Conservation (phyloP, 2,888 invertebrate genomes). For the Dynastes maya region DNA sequence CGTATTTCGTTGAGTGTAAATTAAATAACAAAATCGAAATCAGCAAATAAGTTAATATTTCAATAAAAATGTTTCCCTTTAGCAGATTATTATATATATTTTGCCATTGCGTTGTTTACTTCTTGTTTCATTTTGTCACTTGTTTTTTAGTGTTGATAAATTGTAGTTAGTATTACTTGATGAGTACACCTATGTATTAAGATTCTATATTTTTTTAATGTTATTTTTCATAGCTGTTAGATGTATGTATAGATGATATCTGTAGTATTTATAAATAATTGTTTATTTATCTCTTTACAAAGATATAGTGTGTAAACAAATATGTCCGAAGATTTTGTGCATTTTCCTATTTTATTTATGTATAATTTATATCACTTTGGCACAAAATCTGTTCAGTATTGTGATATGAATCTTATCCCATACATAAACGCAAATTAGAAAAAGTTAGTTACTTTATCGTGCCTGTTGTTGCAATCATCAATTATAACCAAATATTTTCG, state of each 20-base stretch:
- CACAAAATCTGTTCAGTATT: conserved; percentile 67
- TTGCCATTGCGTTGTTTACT: too few relatives aligned
- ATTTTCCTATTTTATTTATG: conserved; percentile 54
- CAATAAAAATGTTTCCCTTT: too few relatives aligned
- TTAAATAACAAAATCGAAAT: too few relatives aligned
- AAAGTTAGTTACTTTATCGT: conserved; percentile 68
- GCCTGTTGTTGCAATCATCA: conserved; percentile 67
- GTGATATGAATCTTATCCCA: conserved; percentile 62
- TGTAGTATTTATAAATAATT: background rate
- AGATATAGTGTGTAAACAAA: conserved; percentile 27
- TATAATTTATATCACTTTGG: conserved; percentile 52
- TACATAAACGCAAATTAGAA: conserved; percentile 48
- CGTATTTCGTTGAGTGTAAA: too few relatives aligned
- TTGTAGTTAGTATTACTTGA: too few relatives aligned
- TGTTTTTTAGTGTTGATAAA: too few relatives aligned
- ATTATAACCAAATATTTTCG: conserved; percentile 62
- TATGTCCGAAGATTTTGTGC: conserved; percentile 60
- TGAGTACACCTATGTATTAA: too few relatives aligned
- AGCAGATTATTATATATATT: too few relatives aligned
- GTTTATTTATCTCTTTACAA: conserved; percentile 52
- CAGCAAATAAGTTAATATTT: too few relatives aligned
- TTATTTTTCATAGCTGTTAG: background rate
- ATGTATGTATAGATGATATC: conserved; percentile 27
- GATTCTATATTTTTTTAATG: background rate
- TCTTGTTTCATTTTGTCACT: too few relatives aligned